Base-by-base conservation (phyloP, 92 coral and sea anemone species). In the Palythoa grandis region DNA sequence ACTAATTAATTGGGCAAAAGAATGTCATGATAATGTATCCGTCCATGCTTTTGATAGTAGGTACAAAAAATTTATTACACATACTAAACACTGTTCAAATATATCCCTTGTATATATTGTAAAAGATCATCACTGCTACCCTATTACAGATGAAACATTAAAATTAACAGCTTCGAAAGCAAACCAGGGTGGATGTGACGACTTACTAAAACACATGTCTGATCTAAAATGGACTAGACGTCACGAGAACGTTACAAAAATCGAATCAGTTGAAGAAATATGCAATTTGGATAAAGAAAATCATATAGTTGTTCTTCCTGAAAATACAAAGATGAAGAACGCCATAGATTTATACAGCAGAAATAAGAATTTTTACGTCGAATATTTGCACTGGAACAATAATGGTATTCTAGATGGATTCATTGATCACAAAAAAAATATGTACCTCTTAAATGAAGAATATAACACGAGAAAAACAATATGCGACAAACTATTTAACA, bases 331-430 rank as follows among this genome's bases (percentile, higher is more conserved):
- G 9, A 86, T 90, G 87, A 79, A 14, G 0, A 22, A 43, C 1
- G 92, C 83, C 0, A 82, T 90, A 7, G 37, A 76, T 17, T 0
- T 11, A 2, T 89, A 89, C 4, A 53, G 48, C 1, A 0, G 5
- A 11, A 19, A 7, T 0, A 43, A n/a, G 0, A 52, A 52, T 0
- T 76, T 47, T 0, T 83, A 88, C 24, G 68, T 83, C 0, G 91
- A 90, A 77, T 82, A 83, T 25, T 0, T 87, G 3, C 93, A 90
- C n/a, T 90, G 88, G 91, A 77, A 87, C 20, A 90, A 86, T 15
- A 86, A 68, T 5, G 90, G 90, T 11, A 25, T 66, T 4, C 35
- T 86, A 4, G 92, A 90, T n/a, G 88, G 92, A 0, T 86, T 90
- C 70, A 39, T 90, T 1, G 88, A 90, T 22, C 82, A 86, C 20